Percentiles rank a stretch among this genome's conserved stretches.
Evolutionary conservation across 1,140 invertebrate genomes (phyloP).

Genomic region (Drosophila kikkawai): DNA sequence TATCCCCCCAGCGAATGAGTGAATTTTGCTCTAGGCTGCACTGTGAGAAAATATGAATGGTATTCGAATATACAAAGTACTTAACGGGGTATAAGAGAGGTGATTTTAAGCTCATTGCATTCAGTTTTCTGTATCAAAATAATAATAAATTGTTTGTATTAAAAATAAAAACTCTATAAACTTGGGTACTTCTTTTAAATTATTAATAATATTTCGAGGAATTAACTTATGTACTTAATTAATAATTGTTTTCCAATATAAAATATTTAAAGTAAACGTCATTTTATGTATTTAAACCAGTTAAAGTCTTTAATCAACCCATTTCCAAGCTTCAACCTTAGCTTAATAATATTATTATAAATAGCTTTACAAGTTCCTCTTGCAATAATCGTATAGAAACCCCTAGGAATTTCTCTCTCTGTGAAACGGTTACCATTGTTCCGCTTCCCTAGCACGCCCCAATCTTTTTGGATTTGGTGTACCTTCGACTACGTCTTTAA

Average conservation of each 20-base stretch:
- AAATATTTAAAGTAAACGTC: no score
- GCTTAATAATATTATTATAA: not conserved
- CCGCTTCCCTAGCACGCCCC: constrained; percentile 50
- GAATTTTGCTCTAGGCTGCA: constrained; percentile 36
- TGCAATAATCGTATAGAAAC: not conserved
- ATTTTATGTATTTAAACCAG: no score
- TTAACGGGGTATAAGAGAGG: no score
- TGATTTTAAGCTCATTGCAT: not conserved
- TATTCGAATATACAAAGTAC: not conserved
- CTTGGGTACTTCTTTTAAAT: no score
- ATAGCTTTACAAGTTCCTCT: not conserved
- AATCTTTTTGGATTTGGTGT: constrained; percentile 35
- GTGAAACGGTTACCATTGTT: constrained; percentile 49
- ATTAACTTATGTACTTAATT: no score
- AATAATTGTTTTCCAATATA: no score
- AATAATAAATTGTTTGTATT: no score
- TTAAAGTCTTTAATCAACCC: no score
- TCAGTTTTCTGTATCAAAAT: no score
- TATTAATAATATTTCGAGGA: no score
- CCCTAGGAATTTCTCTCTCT: constrained; percentile 4
- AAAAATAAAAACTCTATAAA: no score
- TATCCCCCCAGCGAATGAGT: constrained; percentile 28
- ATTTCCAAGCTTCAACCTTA: not conserved
- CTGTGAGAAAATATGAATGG: constrained; percentile 1
- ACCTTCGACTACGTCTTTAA: constrained; percentile 17